These are phyloP conservation scores for Microtus montanus DNA, from an alignment of 2,113 vertebrate species.

Conservation along the genomic window DNA sequence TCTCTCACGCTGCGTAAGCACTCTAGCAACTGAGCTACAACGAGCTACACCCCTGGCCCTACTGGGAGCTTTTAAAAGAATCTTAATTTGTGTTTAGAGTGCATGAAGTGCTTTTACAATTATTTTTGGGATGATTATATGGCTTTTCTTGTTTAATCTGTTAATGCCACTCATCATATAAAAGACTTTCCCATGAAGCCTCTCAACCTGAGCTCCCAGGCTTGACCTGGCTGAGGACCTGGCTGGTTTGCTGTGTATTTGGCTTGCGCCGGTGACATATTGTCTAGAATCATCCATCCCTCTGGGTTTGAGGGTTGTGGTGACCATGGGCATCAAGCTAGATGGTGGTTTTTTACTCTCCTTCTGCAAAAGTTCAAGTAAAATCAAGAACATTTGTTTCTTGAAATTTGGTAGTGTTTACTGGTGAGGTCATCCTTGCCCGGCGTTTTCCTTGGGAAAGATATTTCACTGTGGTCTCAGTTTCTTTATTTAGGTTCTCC, in stretches of 20 bases:
- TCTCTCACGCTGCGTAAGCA: not conserved
- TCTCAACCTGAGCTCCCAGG: not conserved
- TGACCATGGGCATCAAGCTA: not conserved
- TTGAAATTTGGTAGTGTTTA: not conserved
- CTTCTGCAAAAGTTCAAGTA: not conserved
- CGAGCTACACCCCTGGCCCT: not conserved
- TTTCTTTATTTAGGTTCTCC: not conserved
- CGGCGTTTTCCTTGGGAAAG: not conserved
- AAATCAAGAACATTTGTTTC: not conserved
- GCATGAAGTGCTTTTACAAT: not conserved
- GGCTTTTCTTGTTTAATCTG: slow-evolving; percentile 36
- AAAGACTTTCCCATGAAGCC: not conserved
- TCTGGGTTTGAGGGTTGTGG: not conserved
- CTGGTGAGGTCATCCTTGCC: not conserved
- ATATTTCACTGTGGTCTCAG: slow-evolving; percentile 8
- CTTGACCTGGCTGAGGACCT: not conserved
- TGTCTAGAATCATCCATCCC: not conserved
- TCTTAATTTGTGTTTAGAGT: slow-evolving; percentile 16
- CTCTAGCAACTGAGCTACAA: not conserved
- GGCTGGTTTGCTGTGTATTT: not conserved
- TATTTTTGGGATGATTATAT: not conserved
- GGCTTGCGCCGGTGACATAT: not conserved
- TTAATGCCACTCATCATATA: not conserved
- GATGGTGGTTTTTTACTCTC: not conserved
- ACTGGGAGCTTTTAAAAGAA: not conserved